Conservation (phyloP, 2,888 invertebrate genomes). For the Eupithecia subfuscata region DNA sequence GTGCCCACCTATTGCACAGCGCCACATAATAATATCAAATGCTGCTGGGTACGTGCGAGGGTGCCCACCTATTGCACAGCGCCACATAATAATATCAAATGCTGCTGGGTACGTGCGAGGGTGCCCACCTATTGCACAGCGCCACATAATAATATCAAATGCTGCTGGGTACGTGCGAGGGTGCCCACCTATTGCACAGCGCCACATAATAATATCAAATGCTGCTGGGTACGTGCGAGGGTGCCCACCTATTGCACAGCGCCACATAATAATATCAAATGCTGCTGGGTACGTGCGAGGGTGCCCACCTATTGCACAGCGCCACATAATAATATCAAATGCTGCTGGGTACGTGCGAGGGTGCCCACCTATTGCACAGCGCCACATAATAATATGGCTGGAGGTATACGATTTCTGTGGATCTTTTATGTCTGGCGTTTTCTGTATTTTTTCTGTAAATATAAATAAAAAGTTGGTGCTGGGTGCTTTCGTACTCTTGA, state of each 20-base stretch:
- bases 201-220: conserved; percentile 80
- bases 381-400: neutral
- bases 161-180: conserved; percentile 46
- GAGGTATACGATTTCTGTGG: neutral
- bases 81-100: conserved; percentile 80
- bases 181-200: neutral
- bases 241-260: neutral
- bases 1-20: neutral
- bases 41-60: conserved; percentile 46
- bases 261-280: conserved; percentile 80
- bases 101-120: conserved; percentile 46
- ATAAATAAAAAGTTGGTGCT: neutral
- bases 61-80: neutral
- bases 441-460: neutral
- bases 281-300: conserved; percentile 46
- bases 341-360: conserved; percentile 46
- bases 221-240: conserved; percentile 46
- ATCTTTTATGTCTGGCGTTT: neutral
- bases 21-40: conserved; percentile 80
- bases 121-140: neutral
- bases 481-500: neutral
- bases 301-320: neutral
- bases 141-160: conserved; percentile 80
- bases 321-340: conserved; percentile 81
- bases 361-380: neutral